These are phyloP conservation scores for Oreochromis niloticus DNA, from an alignment of 2,113 vertebrate species.

Conservation along the genomic window DNA sequence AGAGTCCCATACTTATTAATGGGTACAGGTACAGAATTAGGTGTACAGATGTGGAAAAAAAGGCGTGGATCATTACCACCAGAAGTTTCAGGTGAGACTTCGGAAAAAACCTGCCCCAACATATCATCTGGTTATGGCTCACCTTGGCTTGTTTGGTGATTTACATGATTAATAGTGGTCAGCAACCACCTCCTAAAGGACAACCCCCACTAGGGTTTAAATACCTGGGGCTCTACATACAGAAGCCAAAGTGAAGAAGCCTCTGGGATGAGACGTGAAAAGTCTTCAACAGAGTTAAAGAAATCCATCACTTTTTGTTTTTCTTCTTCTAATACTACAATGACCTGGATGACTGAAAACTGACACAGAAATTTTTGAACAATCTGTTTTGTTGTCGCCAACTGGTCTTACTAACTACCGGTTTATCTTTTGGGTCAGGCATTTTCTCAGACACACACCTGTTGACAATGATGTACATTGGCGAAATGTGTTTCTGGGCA, in stretches of 20 bases:
- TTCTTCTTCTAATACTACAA: background rate
- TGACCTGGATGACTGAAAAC: background rate
- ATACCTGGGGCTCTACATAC: background rate
- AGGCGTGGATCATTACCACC: background rate
- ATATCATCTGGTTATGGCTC: background rate
- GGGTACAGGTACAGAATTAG: background rate
- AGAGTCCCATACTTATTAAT: background rate
- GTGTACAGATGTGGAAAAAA: background rate
- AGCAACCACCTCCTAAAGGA: background rate
- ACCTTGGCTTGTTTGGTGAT: background rate
- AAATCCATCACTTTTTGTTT: background rate
- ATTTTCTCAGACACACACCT: conserved; percentile 82
- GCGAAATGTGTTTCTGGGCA: conserved; percentile 99
- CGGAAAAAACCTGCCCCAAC: background rate
- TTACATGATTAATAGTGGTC: background rate
- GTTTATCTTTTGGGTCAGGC: conserved; percentile 65
- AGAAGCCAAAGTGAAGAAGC: background rate
- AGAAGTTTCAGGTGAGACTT: background rate
- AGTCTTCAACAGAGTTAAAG: background rate
- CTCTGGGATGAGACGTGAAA: background rate
- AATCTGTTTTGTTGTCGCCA: background rate
- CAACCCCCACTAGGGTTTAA: background rate
- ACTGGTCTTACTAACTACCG: background rate
- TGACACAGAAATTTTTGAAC: background rate
- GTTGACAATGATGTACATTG: conserved; percentile 91